Evolutionary conservation across 2,797 vertebrate species (phyloP).

Genomic region (Nyctibius grandis): DNA sequence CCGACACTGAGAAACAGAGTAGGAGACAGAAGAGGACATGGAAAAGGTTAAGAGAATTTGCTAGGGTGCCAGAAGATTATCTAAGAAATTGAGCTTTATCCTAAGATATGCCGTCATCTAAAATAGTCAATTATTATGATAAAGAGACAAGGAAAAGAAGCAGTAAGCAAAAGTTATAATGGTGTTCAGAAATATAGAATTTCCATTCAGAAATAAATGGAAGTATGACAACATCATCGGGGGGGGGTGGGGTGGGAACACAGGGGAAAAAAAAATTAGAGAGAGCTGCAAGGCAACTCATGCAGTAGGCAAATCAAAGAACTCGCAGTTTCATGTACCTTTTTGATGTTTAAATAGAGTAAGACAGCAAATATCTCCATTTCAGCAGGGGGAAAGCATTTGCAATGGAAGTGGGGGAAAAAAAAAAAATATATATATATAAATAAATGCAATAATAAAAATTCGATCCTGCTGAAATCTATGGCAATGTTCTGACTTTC

Average conservation of each 20-base stretch:
- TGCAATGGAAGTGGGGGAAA: not conserved
- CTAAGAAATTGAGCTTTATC: not conserved
- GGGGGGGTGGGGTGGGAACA: too few relatives aligned
- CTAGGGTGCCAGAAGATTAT: not conserved
- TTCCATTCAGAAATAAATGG: not conserved
- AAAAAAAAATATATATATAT: too few relatives aligned
- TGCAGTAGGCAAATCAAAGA: not conserved
- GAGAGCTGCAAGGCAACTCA: not conserved
- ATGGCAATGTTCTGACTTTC: rapidly evolving
- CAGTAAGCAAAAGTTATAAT: not conserved
- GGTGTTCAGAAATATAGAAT: not conserved
- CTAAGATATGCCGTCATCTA: not conserved
- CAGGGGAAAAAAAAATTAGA: not conserved
- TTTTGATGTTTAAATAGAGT: not conserved
- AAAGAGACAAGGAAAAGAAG: not conserved
- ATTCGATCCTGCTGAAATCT: not conserved
- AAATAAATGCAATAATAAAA: not conserved
- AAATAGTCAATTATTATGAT: not conserved
- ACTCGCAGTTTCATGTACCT: not conserved
- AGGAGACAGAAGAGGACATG: not conserved
- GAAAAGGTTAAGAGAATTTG: not conserved
- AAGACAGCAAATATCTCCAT: not conserved
- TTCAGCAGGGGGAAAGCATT: not conserved
- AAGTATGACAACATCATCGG: not conserved
- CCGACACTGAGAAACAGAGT: not conserved